A percentile compares a stretch with the other conserved stretches of the same genome.
Conservation (phyloP, 2,113 vertebrate genomes). For the Prionailurus bengalensis region DNA sequence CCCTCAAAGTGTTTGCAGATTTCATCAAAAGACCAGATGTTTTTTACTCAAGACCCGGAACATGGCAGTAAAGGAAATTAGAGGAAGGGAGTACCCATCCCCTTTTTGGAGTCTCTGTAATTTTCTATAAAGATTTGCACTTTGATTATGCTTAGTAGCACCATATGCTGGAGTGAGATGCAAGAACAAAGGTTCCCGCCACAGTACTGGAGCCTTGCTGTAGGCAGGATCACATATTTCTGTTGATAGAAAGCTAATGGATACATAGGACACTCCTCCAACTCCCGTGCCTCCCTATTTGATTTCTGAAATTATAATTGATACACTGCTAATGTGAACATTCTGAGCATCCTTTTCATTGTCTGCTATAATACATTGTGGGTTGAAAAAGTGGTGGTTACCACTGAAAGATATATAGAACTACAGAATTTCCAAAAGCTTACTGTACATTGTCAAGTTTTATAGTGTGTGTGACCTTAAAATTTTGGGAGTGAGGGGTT, state of each 20-base stretch:
- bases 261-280: slow-evolving; percentile 5
- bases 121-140: slow-evolving; percentile 87
- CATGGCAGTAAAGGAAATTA: slow-evolving; percentile 79
- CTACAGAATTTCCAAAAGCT: slow-evolving; percentile 34
- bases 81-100: slow-evolving; percentile 73
- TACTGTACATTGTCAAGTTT: not conserved
- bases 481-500: not conserved
- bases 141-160: slow-evolving; percentile 81
- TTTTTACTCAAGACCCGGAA: slow-evolving; percentile 80
- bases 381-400: not conserved
- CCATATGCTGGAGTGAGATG: slow-evolving; percentile 81
- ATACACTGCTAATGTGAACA: not conserved
- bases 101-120: slow-evolving; percentile 76
- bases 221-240: slow-evolving; percentile 28
- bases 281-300: not conserved
- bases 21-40: slow-evolving; percentile 82
- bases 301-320: slow-evolving; percentile 45
- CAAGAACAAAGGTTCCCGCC: slow-evolving; percentile 81
- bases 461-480: not conserved
- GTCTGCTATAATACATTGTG: not conserved
- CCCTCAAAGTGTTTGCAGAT: slow-evolving; percentile 80
- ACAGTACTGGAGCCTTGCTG: slow-evolving; percentile 26
- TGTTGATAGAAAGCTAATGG: slow-evolving; percentile 71
- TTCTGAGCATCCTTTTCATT: not conserved
- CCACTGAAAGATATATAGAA: not conserved